These are phyloP conservation scores for Cyclophora albipunctata DNA, from an alignment of 2,888 invertebrate genomes.

Conservation along the genomic window DNA sequence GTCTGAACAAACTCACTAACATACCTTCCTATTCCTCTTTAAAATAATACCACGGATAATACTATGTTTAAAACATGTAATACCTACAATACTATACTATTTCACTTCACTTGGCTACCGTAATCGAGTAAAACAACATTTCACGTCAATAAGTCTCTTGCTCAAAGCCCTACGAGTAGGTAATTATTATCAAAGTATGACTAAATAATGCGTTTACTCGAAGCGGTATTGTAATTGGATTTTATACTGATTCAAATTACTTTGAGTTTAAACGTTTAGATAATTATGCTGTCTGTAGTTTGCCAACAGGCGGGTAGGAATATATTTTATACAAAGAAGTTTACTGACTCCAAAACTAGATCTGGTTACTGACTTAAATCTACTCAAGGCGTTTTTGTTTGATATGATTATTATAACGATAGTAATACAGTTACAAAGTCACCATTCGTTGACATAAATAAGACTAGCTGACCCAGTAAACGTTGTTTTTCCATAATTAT, in stretches of 20 bases:
- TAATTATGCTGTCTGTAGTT: not conserved
- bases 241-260: not conserved
- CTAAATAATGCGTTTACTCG: slow-evolving; percentile 34
- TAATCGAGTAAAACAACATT: slow-evolving; percentile 32
- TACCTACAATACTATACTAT: too few relatives aligned
- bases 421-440: too few relatives aligned
- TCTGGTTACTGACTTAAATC: not conserved
- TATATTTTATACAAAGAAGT: not conserved
- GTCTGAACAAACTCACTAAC: too few relatives aligned
- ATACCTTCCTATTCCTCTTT: too few relatives aligned
- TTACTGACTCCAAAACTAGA: not conserved
- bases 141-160: slow-evolving; percentile 32
- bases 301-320: not conserved
- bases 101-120: not conserved
- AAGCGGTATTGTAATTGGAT: slow-evolving; percentile 5
- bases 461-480: too few relatives aligned
- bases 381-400: not conserved
- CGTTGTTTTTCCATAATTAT: too few relatives aligned
- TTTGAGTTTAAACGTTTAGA: not conserved
- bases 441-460: too few relatives aligned
- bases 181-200: slow-evolving; percentile 4
- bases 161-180: slow-evolving; percentile 12
- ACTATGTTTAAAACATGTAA: too few relatives aligned
- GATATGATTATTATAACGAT: too few relatives aligned
- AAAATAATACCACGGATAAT: too few relatives aligned